Conservation (phyloP, 2,888 invertebrate species). For the Drosophila macrospina region DNA sequence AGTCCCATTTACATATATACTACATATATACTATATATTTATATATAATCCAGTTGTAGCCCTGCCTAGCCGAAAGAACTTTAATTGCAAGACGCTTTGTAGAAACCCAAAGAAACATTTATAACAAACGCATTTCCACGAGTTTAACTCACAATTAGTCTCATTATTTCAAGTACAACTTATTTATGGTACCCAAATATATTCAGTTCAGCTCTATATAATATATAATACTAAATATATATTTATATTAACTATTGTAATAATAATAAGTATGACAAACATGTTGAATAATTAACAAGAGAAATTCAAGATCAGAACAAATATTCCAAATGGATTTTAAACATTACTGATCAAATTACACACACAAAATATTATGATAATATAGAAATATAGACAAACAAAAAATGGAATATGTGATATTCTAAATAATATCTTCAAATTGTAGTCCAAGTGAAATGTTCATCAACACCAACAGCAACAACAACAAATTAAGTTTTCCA, state of each 20-base stretch:
- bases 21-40: conserved; percentile 14
- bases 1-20: conserved; percentile 16
- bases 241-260: conserved; percentile 39
- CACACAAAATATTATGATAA: conserved; percentile 25
- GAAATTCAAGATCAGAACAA: conserved; percentile 57
- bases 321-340: conserved; percentile 18
- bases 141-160: conserved; percentile 75
- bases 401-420: conserved; percentile 79
- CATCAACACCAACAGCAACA: no score
- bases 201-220: conserved; percentile 57
- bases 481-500: conserved; percentile 31
- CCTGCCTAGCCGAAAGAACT: conserved; percentile 49
- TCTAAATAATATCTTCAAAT: conserved; percentile 78
- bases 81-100: conserved; percentile 54
- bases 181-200: conserved; percentile 42
- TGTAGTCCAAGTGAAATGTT: conserved; percentile 55
- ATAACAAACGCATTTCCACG: conserved; percentile 75
- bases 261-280: conserved; percentile 37
- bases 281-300: conserved; percentile 57
- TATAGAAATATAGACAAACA: conserved; percentile 25
- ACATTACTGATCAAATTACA: conserved; percentile 21
- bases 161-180: conserved; percentile 58
- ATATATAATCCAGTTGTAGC: conserved; percentile 39
- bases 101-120: conserved; percentile 46
- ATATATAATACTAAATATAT: conserved; percentile 32